These are phyloP conservation scores for Heliconius congener DNA, from an alignment of 1,140 invertebrate species.

Conservation along the genomic window DNA sequence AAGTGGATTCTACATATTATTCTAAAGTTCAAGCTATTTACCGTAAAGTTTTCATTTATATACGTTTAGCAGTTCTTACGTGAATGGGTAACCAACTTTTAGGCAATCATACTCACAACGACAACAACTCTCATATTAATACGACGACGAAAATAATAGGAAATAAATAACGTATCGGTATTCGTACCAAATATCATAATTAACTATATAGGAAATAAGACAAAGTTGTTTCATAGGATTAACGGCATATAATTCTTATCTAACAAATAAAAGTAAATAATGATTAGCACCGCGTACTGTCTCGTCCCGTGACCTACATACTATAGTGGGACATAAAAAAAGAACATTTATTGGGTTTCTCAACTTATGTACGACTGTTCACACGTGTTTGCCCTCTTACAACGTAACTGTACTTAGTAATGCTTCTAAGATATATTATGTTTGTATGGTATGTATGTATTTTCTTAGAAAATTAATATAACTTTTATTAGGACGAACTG, in stretches of 20 bases:
- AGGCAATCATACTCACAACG: not conserved
- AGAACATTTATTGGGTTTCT: constrained; percentile 12
- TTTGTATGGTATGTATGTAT: not conserved
- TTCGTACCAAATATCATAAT: not conserved
- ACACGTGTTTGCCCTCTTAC: not conserved
- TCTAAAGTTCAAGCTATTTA: too few relatives aligned
- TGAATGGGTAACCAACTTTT: not conserved
- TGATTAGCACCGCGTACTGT: not conserved
- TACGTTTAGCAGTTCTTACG: not conserved
- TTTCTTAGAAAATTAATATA: not conserved
- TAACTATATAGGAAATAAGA: not conserved
- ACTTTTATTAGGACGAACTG: too few relatives aligned
- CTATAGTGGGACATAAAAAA: not conserved
- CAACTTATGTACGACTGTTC: not conserved
- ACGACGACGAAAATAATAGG: too few relatives aligned
- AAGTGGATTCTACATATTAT: too few relatives aligned
- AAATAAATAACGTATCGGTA: too few relatives aligned
- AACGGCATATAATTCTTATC: not conserved
- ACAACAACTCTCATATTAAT: not conserved
- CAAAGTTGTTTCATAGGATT: not conserved
- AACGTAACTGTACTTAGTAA: not conserved
- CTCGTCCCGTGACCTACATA: not conserved
- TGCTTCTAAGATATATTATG: not conserved
- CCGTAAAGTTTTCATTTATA: too few relatives aligned
- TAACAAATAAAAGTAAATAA: not conserved